Percentiles rank a stretch among this genome's conserved stretches.
phyloP scores from a whole-genome alignment of 2,113 vertebrate species.

The Petrocephalus microphthalmus region DNA sequence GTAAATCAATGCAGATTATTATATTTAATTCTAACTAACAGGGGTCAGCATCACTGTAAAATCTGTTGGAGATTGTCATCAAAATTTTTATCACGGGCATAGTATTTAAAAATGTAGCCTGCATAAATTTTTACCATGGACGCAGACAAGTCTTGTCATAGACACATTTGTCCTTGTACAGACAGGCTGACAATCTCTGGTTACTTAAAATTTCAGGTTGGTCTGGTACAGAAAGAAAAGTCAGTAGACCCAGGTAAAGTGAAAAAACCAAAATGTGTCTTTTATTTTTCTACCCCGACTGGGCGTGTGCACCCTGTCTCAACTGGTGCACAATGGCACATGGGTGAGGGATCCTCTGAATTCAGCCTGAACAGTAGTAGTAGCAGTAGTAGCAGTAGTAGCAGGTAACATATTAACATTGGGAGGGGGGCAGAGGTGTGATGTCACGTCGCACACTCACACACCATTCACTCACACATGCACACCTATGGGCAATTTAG shows the following conservation, averaged over 20 bases:
- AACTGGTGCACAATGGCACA: too few species aligned
- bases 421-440: too few species aligned
- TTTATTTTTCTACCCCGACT: background rate
- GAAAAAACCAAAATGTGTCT: background rate
- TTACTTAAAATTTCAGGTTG: background rate
- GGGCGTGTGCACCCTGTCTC: background rate
- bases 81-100: too few species aligned
- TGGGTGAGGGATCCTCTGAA: background rate
- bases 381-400: background rate
- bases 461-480: too few species aligned
- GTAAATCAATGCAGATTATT: background rate
- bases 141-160: too few species aligned
- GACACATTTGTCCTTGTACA: too few species aligned
- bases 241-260: background rate
- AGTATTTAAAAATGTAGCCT: too few species aligned
- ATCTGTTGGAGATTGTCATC: background rate
- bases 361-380: background rate
- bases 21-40: background rate
- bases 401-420: too few species aligned
- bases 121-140: background rate
- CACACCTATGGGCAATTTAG: too few species aligned
- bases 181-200: background rate
- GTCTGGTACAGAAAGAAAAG: background rate
- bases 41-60: background rate
- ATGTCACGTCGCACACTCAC: too few species aligned